Percentiles rank a stretch among this genome's conserved stretches.
phyloP scores from a whole-genome alignment of 2,888 invertebrate genomes.

The Acronicta psi region DNA sequence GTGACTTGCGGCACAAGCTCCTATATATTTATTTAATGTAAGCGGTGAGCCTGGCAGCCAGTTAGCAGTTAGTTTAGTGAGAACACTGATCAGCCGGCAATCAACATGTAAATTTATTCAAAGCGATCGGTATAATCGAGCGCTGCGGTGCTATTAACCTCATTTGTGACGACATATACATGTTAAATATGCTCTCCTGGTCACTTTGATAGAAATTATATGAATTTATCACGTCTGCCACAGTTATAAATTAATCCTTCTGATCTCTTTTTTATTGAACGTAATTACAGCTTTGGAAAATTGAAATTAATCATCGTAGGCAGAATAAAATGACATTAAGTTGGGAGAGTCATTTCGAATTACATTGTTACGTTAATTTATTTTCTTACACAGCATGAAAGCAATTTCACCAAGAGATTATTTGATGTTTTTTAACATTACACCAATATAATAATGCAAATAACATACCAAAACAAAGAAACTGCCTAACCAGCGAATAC shows the following conservation, averaged over 20 bases:
- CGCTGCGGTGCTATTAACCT: constrained; percentile 82
- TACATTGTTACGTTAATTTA: too few relatives aligned
- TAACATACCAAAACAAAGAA: too few relatives aligned
- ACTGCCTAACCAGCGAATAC: too few relatives aligned
- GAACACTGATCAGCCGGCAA: constrained; percentile 81
- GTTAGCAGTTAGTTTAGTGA: constrained; percentile 78
- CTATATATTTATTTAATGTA: constrained; percentile 72
- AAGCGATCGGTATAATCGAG: constrained; percentile 83
- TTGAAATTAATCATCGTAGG: constrained; percentile 26
- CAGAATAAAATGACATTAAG: constrained; percentile 10
- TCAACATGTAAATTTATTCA: constrained; percentile 87
- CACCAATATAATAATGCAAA: too few relatives aligned
- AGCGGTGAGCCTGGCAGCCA: constrained; percentile 68
- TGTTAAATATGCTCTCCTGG: constrained; percentile 75
- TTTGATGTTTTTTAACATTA: too few relatives aligned
- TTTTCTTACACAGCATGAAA: too few relatives aligned
- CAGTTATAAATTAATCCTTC: constrained; percentile 41
- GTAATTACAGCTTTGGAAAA: constrained; percentile 23
- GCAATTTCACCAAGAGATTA: too few relatives aligned
- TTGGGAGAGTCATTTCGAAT: neutral
- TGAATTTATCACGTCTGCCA: constrained; percentile 65
- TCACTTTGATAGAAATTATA: constrained; percentile 71
- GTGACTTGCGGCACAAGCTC: constrained; percentile 56
- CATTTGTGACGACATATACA: constrained; percentile 76
- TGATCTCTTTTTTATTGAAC: constrained; percentile 31